phyloP scores from a whole-genome alignment of 2,888 invertebrate genomes.

The Macrostomum cliftonense region DNA sequence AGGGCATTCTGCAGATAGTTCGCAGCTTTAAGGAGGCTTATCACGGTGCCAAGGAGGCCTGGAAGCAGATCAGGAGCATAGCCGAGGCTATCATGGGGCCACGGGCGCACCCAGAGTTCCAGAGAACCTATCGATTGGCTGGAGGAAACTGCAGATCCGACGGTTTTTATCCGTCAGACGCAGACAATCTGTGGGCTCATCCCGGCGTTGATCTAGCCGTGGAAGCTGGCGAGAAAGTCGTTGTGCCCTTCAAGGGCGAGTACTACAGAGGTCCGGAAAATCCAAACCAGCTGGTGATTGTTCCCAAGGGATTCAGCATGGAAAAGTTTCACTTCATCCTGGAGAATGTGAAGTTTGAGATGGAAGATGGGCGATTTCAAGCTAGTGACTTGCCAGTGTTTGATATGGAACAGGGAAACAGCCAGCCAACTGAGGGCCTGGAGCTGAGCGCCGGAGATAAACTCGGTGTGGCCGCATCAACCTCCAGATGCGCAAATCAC shows the following conservation, averaged over 20 bases:
- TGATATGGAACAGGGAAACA: constrained; percentile 14
- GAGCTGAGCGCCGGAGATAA: constrained; percentile 18
- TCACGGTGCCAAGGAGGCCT: too few species aligned
- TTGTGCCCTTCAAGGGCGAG: neutral
- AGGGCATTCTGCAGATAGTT: too few species aligned
- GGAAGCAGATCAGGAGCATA: too few species aligned
- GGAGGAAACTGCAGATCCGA: constrained; percentile 14
- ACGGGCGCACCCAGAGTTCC: too few species aligned
- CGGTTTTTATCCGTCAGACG: constrained; percentile 16
- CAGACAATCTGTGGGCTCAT: constrained; percentile 13
- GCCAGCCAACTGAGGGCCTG: neutral
- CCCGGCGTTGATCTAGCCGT: constrained; percentile 16
- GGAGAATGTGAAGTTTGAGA: constrained; percentile 14
- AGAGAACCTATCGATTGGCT: constrained; percentile 7
- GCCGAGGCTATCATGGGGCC: too few species aligned
- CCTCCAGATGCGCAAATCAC: constrained; percentile 15
- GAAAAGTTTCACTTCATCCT: constrained; percentile 5
- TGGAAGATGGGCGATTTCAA: constrained; percentile 13
- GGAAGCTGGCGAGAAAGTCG: constrained; percentile 11
- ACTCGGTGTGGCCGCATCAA: constrained; percentile 15
- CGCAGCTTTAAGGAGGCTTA: too few species aligned
- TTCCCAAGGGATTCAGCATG: constrained; percentile 14
- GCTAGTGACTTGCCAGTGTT: constrained; percentile 14
- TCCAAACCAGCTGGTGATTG: constrained; percentile 15
- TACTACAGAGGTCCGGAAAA: too few species aligned